Evolutionary conservation across 2,888 invertebrate genomes (phyloP).

Genomic region (Macaria notata): DNA sequence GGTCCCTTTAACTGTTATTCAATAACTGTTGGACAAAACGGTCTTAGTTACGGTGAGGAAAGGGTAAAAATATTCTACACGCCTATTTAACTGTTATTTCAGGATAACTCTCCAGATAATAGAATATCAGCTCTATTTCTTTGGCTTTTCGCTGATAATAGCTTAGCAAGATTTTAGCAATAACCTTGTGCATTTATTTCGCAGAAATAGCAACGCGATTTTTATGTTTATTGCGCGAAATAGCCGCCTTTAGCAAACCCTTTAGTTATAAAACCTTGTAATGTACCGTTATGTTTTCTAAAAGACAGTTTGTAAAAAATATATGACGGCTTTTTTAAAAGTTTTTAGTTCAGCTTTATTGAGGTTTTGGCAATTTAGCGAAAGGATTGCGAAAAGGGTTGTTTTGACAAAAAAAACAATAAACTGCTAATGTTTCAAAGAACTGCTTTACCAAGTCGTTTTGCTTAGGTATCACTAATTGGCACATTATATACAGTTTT

Average conservation of each 20-base stretch:
- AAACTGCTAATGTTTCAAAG: constrained; percentile 30
- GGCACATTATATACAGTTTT: constrained; percentile 4
- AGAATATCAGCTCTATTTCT: constrained; percentile 28
- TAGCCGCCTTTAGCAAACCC: constrained; percentile 52
- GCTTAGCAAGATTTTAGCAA: constrained; percentile 11
- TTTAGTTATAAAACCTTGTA: constrained; percentile 50
- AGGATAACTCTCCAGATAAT: not conserved
- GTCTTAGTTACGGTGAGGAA: constrained; percentile 68
- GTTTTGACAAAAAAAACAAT: constrained; percentile 19
- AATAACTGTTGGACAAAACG: constrained; percentile 60
- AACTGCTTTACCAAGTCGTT: not conserved
- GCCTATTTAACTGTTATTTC: constrained; percentile 39
- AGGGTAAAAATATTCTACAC: constrained; percentile 64
- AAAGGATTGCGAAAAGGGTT: constrained; percentile 64
- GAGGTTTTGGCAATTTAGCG: constrained; percentile 53
- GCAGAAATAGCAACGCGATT: constrained; percentile 57
- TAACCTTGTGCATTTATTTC: constrained; percentile 47
- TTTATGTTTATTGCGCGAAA: constrained; percentile 52
- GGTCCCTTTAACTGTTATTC: constrained; percentile 65
- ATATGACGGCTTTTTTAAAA: constrained; percentile 25
- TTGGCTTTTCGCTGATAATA: not conserved
- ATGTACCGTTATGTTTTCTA: constrained; percentile 43
- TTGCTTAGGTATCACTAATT: constrained; percentile 2
- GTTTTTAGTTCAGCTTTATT: constrained; percentile 47
- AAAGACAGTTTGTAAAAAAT: constrained; percentile 25